phyloP scores from a whole-genome alignment of 2,113 vertebrate species.

The Passer montanus region DNA sequence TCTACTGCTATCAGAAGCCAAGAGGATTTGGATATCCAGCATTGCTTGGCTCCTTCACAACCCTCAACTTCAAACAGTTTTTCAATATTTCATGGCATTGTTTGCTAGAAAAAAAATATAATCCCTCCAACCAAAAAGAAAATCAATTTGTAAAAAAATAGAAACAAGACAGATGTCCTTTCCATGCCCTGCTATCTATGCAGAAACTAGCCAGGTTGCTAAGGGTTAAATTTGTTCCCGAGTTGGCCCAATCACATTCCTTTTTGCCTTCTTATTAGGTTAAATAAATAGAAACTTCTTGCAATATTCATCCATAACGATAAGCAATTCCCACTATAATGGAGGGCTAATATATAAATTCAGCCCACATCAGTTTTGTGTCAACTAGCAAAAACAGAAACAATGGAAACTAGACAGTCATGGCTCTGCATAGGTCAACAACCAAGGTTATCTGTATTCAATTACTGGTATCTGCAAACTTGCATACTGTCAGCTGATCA shows the following conservation, averaged over 20 bases:
- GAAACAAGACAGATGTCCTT: not conserved
- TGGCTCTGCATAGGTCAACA: constrained; percentile 78
- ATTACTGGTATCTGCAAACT: constrained; percentile 82
- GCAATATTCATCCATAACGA: constrained; percentile 61
- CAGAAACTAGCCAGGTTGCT: not conserved
- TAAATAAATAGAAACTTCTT: constrained; percentile 76
- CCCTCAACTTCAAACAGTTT: not conserved
- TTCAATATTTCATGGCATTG: not conserved
- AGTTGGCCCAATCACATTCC: constrained; percentile 11
- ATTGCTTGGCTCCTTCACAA: not conserved
- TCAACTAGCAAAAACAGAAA: constrained; percentile 76
- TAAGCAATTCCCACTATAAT: constrained; percentile 75
- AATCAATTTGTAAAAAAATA: not conserved
- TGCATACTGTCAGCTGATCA: constrained; percentile 82
- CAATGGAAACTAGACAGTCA: constrained; percentile 75
- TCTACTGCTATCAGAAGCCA: not conserved
- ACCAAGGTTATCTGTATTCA: constrained; percentile 82
- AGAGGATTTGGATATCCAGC: not conserved
- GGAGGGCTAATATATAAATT: constrained; percentile 76
- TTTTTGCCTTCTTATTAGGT: constrained; percentile 65
- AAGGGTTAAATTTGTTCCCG: constrained; percentile 33
- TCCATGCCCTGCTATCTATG: not conserved
- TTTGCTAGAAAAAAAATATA: not conserved
- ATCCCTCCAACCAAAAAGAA: not conserved
- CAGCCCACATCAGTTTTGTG: constrained; percentile 70